A percentile compares a stretch with the other conserved stretches of the same genome.
Evolutionary conservation across 92 coral and sea anemone species (phyloP).

Genomic region (Epizoanthus stellaris): DNA sequence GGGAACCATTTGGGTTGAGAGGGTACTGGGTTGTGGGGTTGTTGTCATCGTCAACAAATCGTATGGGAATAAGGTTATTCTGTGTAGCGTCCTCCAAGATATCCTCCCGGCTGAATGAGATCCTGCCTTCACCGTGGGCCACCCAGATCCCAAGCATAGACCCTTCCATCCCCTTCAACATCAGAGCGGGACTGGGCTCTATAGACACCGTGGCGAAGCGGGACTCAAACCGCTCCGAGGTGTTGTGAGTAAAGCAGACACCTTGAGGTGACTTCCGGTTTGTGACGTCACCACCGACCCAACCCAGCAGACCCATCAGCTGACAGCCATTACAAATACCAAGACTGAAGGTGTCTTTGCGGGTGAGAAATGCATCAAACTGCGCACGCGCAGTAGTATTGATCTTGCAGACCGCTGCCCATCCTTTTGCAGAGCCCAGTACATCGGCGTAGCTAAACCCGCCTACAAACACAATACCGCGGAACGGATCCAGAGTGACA

Average conservation of each 20-base stretch:
- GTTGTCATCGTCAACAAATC: slow-evolving; percentile 90
- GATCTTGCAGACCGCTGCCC: slow-evolving; percentile 98
- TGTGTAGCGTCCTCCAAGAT: slow-evolving; percentile 68
- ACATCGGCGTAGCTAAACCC: slow-evolving; percentile 99
- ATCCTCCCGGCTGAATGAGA: slow-evolving; percentile 66
- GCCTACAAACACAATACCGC: slow-evolving; percentile 97
- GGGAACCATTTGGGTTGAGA: slow-evolving; percentile 96
- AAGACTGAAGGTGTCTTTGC: slow-evolving; percentile 94
- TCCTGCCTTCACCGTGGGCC: slow-evolving; percentile 96
- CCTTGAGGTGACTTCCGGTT: slow-evolving; percentile 68
- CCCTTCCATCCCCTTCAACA: slow-evolving; percentile 95
- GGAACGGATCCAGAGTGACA: slow-evolving; percentile 79
- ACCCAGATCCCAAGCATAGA: slow-evolving; percentile 96
- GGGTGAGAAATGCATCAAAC: slow-evolving; percentile 82
- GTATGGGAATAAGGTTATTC: slow-evolving; percentile 82
- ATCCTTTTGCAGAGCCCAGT: slow-evolving; percentile 97
- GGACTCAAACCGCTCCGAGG: slow-evolving; percentile 92
- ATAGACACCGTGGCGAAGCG: slow-evolving; percentile 93
- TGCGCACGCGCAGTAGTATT: slow-evolving; percentile 81
- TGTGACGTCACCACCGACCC: slow-evolving; percentile 80
- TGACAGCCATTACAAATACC: slow-evolving; percentile 99
- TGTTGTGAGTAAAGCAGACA: slow-evolving; percentile 95
- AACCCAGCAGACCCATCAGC: slow-evolving; percentile 93
- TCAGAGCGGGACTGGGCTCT: slow-evolving; percentile 88
- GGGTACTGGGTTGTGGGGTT: slow-evolving; percentile 91